Evolutionary conservation across 2,113 vertebrate genomes (phyloP).

Genomic region (Azemiops feae): DNA sequence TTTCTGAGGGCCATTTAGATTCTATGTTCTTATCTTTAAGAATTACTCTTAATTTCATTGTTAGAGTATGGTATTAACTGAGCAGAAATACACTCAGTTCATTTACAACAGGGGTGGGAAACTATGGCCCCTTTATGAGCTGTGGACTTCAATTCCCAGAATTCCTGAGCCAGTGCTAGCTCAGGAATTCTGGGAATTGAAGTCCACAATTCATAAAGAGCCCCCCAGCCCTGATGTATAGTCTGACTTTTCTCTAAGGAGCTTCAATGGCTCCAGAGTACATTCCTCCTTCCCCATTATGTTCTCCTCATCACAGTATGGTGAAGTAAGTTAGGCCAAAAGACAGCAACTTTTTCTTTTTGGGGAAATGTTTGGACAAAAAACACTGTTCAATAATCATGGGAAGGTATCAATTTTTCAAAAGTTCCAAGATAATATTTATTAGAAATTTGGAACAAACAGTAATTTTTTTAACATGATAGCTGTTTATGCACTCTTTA

Average conservation of each 20-base stretch:
- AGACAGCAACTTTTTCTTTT: background rate
- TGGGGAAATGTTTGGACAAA: background rate
- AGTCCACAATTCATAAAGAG: no score
- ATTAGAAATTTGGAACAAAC: background rate
- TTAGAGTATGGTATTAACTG: background rate
- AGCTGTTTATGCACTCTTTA: slow-evolving; percentile 7
- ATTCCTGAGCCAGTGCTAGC: no score
- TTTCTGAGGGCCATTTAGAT: background rate
- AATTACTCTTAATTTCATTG: background rate
- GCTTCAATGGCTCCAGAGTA: background rate
- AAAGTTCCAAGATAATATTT: background rate
- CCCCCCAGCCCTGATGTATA: background rate
- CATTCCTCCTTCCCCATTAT: background rate
- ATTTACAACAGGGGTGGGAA: background rate
- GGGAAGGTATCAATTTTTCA: background rate
- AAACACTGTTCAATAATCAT: background rate
- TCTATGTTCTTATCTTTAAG: background rate
- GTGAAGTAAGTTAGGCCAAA: background rate
- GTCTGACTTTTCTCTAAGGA: background rate
- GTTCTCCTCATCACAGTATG: background rate
- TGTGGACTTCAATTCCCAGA: no score
- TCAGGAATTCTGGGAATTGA: no score
- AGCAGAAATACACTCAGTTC: background rate
- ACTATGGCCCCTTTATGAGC: no score
- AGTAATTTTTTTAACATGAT: background rate